phyloP scores from a whole-genome alignment of 1,140 invertebrate genomes.

The fruit fly (Drosophila melanogaster) region Release_6_plus_ISO1_MT NC_004354.4:3628501-3629000 shows the following conservation, averaged over 20 bases:
- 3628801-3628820: conserved; percentile 44
- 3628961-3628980: conserved; percentile 42
- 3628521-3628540: background rate
- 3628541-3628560: conserved; percentile 11
- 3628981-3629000: conserved; percentile 55
- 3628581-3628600: conserved; percentile 8
- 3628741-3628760: conserved; percentile 1
- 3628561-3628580: conserved; percentile 10
- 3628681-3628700: conserved; percentile 6
- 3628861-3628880: conserved; percentile 69
- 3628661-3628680: conserved; percentile 26
- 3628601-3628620: conserved; percentile 5
- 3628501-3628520: background rate
- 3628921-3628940: conserved; percentile 67
- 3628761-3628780: conserved; percentile 55
- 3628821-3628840: conserved; percentile 12
- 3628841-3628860: conserved; percentile 20
- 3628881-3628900: conserved; percentile 49
- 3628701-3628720: background rate
- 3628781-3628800: conserved; percentile 53
- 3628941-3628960: conserved; percentile 71
- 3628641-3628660: conserved; percentile 34
- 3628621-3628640: conserved; percentile 5
- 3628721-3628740: background rate
- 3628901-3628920: conserved; percentile 2